Evolutionary conservation across 2,113 vertebrate genomes (phyloP).

Genomic region (Cyphomyrus plagiostoma): DNA sequence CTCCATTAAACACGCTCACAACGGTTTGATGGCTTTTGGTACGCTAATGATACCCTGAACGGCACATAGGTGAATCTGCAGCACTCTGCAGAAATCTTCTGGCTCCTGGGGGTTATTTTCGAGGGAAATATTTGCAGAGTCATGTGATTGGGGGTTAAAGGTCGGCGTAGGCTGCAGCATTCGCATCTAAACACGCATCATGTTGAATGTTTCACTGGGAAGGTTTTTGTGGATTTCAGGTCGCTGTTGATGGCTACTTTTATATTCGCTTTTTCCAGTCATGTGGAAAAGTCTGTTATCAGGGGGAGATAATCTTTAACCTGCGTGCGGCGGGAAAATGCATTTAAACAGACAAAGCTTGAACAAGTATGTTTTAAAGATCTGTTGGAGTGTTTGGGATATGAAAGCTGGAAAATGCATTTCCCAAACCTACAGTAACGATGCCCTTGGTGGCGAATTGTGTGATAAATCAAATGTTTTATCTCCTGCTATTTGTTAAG

Average conservation of each 20-base stretch:
- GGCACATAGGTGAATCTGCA: not conserved
- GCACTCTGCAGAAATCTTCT: not conserved
- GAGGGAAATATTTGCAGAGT: not conserved
- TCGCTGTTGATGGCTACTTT: not conserved
- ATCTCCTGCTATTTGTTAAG: conserved; percentile 59
- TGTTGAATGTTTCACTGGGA: not conserved
- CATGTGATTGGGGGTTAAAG: not conserved
- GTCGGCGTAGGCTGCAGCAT: not conserved
- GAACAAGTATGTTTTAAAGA: conserved; percentile 13
- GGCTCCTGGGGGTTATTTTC: not conserved
- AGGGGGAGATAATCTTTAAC: not conserved
- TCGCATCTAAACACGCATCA: not conserved
- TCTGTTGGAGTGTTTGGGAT: conserved; percentile 5
- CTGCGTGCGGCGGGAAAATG: not conserved
- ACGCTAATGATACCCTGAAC: conserved; percentile 3
- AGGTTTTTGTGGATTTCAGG: not conserved
- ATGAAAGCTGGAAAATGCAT: not conserved
- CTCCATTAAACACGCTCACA: not conserved
- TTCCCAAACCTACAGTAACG: conserved; percentile 25
- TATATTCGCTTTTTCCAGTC: not conserved
- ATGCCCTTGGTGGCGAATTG: conserved; percentile 28
- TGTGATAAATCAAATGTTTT: conserved; percentile 58
- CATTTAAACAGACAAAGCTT: conserved; percentile 3
- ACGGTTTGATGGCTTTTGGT: not conserved
- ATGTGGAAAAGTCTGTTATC: not conserved